phyloP scores from a whole-genome alignment of 2,113 vertebrate genomes.

The Copsychus sechellarum region DNA sequence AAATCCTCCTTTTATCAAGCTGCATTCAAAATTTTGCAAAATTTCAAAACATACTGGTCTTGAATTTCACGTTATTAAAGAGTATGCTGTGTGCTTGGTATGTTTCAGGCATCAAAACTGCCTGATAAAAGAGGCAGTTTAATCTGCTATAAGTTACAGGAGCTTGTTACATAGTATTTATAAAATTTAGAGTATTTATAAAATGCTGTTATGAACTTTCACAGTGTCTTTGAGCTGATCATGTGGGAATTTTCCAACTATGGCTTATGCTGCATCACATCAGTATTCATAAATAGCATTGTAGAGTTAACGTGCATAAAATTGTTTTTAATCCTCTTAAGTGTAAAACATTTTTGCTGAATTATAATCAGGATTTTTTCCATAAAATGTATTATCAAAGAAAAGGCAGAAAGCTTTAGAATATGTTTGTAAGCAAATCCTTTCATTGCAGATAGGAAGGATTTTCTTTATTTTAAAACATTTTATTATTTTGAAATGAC shows the following conservation, averaged over 20 bases:
- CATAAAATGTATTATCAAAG: conserved; percentile 4
- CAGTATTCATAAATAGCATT: background rate
- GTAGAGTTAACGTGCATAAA: background rate
- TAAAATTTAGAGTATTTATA: background rate
- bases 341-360: background rate
- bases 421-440: conserved; percentile 19
- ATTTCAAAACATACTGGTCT: background rate
- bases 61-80: background rate
- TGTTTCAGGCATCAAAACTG: background rate
- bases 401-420: conserved; percentile 8
- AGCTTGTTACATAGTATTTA: background rate
- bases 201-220: background rate
- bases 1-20: background rate
- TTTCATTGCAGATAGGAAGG: conserved; percentile 2
- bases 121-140: background rate
- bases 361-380: conserved; percentile 13
- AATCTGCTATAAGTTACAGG: background rate
- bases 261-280: background rate
- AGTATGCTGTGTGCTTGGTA: background rate
- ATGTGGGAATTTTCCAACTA: background rate
- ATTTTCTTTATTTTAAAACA: conserved; percentile 32
- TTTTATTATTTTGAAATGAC: conserved; percentile 41
- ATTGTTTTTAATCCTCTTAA: conserved; percentile 16
- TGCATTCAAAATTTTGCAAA: background rate
- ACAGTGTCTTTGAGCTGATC: background rate